Conservation (phyloP, 2,797 vertebrate genomes). For the Chelon labrosus region DNA sequence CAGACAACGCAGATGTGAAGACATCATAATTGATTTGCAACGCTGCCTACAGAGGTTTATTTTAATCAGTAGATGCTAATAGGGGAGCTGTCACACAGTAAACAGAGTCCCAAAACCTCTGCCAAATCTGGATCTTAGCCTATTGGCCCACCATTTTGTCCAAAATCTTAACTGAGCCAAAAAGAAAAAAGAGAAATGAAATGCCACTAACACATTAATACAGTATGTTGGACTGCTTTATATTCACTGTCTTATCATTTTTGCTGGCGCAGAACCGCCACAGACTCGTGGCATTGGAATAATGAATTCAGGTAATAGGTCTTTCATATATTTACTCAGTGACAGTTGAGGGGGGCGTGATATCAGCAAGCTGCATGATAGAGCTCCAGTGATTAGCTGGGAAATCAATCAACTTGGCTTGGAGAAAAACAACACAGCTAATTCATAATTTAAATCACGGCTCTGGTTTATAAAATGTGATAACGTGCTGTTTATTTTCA, state of each 20-base stretch:
- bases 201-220: background rate
- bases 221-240: background rate
- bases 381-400: background rate
- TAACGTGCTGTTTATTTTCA: background rate
- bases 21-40: conserved; percentile 10
- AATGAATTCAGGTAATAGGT: background rate
- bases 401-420: background rate
- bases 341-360: background rate
- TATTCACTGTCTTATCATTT: no score
- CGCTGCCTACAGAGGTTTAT: conserved; percentile 5
- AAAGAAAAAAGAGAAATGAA: background rate
- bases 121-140: background rate
- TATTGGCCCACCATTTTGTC: background rate
- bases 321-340: background rate
- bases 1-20: background rate
- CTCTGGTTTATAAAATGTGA: no score
- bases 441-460: no score
- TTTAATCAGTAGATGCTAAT: conserved; percentile 16
- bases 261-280: background rate
- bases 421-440: background rate
- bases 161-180: background rate
- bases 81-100: conserved; percentile 22
- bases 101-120: conserved; percentile 5
- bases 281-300: background rate
- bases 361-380: background rate